These are phyloP conservation scores for Ceuthmochares aereus DNA, from an alignment of 2,113 vertebrate genomes.

Conservation along the genomic window DNA sequence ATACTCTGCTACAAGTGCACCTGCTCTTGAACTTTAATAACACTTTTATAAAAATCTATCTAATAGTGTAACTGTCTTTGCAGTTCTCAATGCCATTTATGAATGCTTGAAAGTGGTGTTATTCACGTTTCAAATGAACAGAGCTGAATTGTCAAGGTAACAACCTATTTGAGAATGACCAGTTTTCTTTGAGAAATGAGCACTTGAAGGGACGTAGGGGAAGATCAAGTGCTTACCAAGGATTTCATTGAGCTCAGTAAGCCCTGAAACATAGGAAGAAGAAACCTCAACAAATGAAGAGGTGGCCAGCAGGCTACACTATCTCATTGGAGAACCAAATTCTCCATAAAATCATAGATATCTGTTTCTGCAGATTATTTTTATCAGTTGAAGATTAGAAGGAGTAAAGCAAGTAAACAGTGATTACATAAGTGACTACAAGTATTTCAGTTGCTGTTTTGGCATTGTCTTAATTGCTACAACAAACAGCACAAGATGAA, in stretches of 20 bases:
- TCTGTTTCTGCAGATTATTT: not conserved
- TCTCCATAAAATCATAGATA: not conserved
- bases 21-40: not conserved
- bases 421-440: not conserved
- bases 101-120: not conserved
- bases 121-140: not conserved
- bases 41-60: not conserved
- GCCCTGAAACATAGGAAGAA: not conserved
- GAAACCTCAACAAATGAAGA: not conserved
- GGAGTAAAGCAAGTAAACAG: not conserved
- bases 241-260: not conserved
- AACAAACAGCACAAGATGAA: not conserved
- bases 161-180: not conserved
- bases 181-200: not conserved
- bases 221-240: not conserved
- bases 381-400: not conserved
- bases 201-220: not conserved
- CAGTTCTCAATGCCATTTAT: not conserved
- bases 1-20: not conserved
- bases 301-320: not conserved
- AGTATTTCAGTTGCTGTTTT: not conserved
- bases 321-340: not conserved
- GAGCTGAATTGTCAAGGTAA: not conserved
- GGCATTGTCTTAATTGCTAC: not conserved
- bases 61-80: not conserved